phyloP scores from a whole-genome alignment of 2,797 vertebrate genomes.

The Parotocinclus haroldoi region DNA sequence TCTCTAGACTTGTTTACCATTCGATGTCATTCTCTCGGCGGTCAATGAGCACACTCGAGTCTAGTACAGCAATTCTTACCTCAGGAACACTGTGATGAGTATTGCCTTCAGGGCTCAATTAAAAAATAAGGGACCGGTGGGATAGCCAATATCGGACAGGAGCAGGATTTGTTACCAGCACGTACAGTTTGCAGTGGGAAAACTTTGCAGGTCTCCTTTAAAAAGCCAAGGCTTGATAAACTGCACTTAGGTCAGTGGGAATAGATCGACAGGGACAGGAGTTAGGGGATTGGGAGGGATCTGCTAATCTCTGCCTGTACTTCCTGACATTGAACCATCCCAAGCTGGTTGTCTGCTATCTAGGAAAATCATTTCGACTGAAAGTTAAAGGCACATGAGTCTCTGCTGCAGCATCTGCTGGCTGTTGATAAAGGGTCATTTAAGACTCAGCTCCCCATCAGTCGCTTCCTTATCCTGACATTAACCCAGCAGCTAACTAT shows the following conservation, averaged over 20 bases:
- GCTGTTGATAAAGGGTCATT: conserved; percentile 71
- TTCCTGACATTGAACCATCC: conserved; percentile 44
- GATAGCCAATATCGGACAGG: no score
- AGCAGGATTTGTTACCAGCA: no score
- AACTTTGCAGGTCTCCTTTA: no score
- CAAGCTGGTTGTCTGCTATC: conserved; percentile 54
- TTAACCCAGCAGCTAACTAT: no score
- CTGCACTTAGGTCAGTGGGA: no score
- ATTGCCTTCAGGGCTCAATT: conserved; percentile 30
- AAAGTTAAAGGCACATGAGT: conserved; percentile 44
- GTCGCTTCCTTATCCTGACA: conserved; percentile 40
- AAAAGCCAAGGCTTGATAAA: no score
- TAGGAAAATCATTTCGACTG: conserved; percentile 68
- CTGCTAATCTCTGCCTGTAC: conserved; percentile 50
- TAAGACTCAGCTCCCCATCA: conserved; percentile 55
- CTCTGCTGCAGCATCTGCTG: conserved; percentile 61
- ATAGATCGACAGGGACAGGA: no score
- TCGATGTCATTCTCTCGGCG: conserved; percentile 30
- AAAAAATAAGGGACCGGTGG: no score
- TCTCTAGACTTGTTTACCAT: conserved; percentile 31
- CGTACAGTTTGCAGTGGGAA: no score
- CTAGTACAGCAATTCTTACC: conserved; percentile 5
- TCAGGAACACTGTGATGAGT: not conserved
- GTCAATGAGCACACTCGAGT: conserved; percentile 19
- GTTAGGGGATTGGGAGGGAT: conserved; percentile 17